Base-by-base conservation (phyloP, 2,888 invertebrate species). In the Hypena proboscidalis region DNA sequence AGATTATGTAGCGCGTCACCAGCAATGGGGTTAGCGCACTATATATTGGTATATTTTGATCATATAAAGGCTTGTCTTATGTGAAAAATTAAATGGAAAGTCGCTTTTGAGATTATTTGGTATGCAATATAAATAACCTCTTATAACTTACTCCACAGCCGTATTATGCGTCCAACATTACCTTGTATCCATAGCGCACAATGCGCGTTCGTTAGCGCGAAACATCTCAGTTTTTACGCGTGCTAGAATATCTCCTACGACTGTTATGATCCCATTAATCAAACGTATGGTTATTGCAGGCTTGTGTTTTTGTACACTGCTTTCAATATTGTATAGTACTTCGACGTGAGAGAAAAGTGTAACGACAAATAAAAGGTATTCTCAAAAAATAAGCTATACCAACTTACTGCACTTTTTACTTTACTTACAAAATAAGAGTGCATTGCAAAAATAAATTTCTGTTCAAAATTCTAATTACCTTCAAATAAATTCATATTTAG, bases 201-300 rank as follows among this genome's bases (percentile, higher is more conserved):
- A 89, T 88, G 78, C 74, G 36, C 58, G 80, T 88, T 90, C 89
- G 87, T 90, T 90, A 90, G 84, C 69, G 68, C 70, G 52, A 66
- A 73, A 70, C 77, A 74, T 70, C 72, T 71, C 64, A 77, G 79
- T 85, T 85, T 86, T 85, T 86, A 67, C 60, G 55, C 67, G 65
- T 48, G 36, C 64, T 75, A 74, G 73, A 75, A 75, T 70, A 77
- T 78, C 69, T 74, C 4, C 27, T 67, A 58, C 59, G 54, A 50
- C 60, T 33, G 56, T 64, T 64, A 59, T 60, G 64, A 35, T 59
- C 48, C 44, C 62, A 69, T 73, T 73, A 70, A 75, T 78, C 77
- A 74, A 65, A 64, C 49, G 62, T 25, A 35, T 43, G 38, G 50
- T 61, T 62, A 60, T 60, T 57, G 56, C 53, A 50, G 4, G 21